These are phyloP conservation scores for Acanthosepion pharaonis DNA, from an alignment of 2,888 invertebrate species.

Conservation along the genomic window DNA sequence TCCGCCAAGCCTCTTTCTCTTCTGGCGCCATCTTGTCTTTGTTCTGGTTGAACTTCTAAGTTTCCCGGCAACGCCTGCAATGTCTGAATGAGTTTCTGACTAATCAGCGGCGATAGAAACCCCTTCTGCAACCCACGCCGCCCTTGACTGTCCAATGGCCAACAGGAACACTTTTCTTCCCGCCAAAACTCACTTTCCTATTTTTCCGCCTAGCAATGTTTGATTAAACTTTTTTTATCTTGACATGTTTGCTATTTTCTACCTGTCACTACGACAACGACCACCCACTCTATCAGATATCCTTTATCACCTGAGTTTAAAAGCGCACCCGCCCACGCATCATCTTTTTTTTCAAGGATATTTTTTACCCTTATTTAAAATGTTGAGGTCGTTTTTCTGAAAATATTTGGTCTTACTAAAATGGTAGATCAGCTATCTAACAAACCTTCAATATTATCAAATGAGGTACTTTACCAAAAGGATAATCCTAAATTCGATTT, in stretches of 20 bases:
- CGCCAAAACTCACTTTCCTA: background rate
- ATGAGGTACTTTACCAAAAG: too few relatives aligned
- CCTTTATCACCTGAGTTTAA: background rate
- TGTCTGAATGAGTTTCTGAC: slow-evolving; percentile 13
- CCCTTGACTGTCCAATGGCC: background rate
- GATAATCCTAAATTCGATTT: too few relatives aligned
- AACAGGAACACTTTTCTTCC: background rate
- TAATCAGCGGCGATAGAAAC: background rate
- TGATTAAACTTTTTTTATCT: background rate
- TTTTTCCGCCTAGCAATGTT: background rate
- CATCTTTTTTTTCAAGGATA: background rate
- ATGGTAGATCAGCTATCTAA: too few relatives aligned
- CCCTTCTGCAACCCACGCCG: background rate
- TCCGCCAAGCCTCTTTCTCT: background rate
- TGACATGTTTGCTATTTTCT: background rate
- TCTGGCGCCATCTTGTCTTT: background rate
- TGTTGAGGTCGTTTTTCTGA: too few relatives aligned
- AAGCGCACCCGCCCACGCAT: background rate
- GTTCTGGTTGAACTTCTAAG: background rate
- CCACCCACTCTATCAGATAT: background rate
- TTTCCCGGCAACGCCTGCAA: background rate
- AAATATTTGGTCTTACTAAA: too few relatives aligned
- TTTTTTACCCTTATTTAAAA: background rate
- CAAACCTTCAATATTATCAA: too few relatives aligned
- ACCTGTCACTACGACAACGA: background rate